These are phyloP conservation scores for Heteromurus nitidus DNA, from an alignment of 2,888 invertebrate genomes.

Conservation along the genomic window DNA sequence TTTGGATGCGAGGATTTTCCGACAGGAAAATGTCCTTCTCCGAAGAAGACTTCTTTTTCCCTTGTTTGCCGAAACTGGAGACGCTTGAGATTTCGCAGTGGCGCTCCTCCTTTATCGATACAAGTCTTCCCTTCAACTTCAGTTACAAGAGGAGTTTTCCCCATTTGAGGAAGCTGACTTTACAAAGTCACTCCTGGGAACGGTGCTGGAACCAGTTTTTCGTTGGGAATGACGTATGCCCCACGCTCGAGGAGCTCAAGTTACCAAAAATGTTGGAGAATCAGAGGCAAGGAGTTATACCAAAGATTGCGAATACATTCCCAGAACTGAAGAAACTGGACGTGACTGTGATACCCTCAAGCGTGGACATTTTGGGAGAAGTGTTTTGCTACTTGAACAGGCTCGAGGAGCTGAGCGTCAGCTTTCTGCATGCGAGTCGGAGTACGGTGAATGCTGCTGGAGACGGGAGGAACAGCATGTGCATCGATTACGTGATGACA, in stretches of 20 bases:
- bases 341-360: conserved; percentile 54
- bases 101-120: conserved; percentile 34
- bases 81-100: conserved; percentile 58
- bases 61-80: conserved; percentile 52
- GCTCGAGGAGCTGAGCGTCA: conserved; percentile 56
- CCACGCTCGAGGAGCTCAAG: conserved; percentile 56
- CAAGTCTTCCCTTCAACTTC: conserved; percentile 46
- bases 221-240: conserved; percentile 41
- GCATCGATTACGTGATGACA: conserved; percentile 63
- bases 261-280: conserved; percentile 60
- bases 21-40: conserved; percentile 26
- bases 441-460: conserved; percentile 24
- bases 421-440: conserved; percentile 47
- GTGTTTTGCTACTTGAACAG: conserved; percentile 43
- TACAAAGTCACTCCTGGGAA: conserved; percentile 58
- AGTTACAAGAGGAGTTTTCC: conserved; percentile 55
- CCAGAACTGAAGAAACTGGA: conserved; percentile 58
- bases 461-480: conserved; percentile 30
- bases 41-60: conserved; percentile 42
- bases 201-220: conserved; percentile 52
- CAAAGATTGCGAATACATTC: conserved; percentile 56
- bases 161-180: conserved; percentile 43
- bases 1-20: conserved; percentile 46
- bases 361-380: conserved; percentile 49
- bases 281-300: conserved; percentile 27